A percentile compares a stretch with the other conserved stretches of the same genome.
These are phyloP conservation scores for Pasiphila rectangulata DNA, from an alignment of 2,888 invertebrate species.

Conservation along the genomic window DNA sequence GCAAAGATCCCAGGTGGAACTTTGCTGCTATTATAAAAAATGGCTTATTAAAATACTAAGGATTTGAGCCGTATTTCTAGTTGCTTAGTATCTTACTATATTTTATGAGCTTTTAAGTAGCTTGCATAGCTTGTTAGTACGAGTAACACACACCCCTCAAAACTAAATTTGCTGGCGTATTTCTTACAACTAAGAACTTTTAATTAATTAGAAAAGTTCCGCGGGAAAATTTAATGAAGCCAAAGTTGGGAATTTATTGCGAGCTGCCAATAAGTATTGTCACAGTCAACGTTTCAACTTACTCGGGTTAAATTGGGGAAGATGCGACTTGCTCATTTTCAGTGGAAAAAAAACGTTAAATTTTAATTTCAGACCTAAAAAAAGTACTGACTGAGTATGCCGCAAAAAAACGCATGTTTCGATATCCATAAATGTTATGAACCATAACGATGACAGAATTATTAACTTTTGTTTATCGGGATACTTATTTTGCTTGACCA, in stretches of 20 bases:
- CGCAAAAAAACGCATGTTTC: too few species aligned
- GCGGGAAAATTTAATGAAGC: constrained; percentile 40
- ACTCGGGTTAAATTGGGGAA: not conserved
- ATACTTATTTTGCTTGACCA: too few species aligned
- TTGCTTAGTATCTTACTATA: constrained; percentile 3
- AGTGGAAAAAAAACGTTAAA: too few species aligned
- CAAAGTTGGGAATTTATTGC: constrained; percentile 37
- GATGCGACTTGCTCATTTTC: too few species aligned
- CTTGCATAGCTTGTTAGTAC: not conserved
- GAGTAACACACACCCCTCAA: constrained; percentile 8
- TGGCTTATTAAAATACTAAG: not conserved
- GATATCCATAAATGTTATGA: too few species aligned
- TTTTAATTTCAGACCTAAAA: too few species aligned
- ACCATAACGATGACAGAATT: too few species aligned
- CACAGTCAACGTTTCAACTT: constrained; percentile 3
- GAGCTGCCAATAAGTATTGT: constrained; percentile 32
- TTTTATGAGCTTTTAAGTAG: not conserved
- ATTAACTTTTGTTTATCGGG: too few species aligned
- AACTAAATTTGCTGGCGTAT: constrained; percentile 33
- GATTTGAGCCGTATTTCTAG: not conserved
- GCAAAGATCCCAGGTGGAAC: constrained; percentile 8
- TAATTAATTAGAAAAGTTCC: constrained; percentile 44
- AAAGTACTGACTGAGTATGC: too few species aligned
- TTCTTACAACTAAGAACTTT: constrained; percentile 44
- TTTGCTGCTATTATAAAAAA: not conserved